phyloP scores from a whole-genome alignment of 2,797 vertebrate species.

The Aldrovandia affinis region DNA sequence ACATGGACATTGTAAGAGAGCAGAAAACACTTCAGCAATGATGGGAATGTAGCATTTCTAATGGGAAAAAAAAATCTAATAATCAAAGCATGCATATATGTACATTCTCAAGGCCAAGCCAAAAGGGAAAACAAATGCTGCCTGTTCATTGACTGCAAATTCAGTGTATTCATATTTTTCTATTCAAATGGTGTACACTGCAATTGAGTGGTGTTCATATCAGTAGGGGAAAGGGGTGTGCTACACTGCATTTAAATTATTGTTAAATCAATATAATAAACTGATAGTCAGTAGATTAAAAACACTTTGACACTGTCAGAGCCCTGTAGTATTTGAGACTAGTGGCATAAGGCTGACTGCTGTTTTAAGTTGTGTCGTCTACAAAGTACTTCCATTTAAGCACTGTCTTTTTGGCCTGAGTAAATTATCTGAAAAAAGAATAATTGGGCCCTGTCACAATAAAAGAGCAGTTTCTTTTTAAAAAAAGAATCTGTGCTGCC shows the following conservation, averaged over 20 bases:
- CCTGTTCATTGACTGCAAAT: constrained; percentile 51
- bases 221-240: neutral
- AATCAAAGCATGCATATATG: constrained; percentile 69
- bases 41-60: constrained; percentile 77
- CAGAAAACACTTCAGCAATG: constrained; percentile 49
- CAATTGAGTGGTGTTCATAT: too few relatives aligned
- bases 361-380: neutral
- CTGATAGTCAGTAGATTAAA: neutral
- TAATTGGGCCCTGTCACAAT: constrained; percentile 36
- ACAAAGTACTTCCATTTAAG: neutral
- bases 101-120: constrained; percentile 70
- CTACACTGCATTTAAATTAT: neutral
- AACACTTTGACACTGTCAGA: neutral
- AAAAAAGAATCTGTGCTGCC: neutral
- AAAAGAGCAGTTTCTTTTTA: neutral
- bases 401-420: constrained; percentile 17
- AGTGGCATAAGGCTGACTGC: neutral
- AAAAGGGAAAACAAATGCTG: constrained; percentile 60
- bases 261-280: neutral
- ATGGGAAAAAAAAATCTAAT: constrained; percentile 77
- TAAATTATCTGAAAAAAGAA: constrained; percentile 27
- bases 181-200: neutral
- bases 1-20: constrained; percentile 40
- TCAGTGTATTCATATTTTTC: constrained; percentile 14
- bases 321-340: neutral